A percentile compares a stretch with the other conserved stretches of the same genome.
phyloP scores from a whole-genome alignment of 1,140 invertebrate species.

The Diprion similis region DNA sequence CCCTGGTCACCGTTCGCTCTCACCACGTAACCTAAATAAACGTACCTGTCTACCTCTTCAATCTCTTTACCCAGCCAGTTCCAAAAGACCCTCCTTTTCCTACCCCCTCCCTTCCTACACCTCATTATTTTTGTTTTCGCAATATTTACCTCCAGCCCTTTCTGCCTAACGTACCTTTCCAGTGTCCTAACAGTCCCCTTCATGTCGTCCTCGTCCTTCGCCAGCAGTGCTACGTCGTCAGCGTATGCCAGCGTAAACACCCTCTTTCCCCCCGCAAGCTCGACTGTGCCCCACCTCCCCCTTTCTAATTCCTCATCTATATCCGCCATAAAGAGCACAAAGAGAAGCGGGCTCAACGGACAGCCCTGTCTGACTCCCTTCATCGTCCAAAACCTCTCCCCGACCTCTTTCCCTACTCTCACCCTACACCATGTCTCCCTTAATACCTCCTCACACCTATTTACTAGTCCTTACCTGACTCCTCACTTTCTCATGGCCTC shows the following conservation, averaged over 20 bases:
- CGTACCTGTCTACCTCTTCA: slow-evolving; percentile 14
- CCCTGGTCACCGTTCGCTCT: slow-evolving; percentile 20
- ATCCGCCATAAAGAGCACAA: slow-evolving; percentile 15
- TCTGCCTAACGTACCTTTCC: slow-evolving; percentile 15
- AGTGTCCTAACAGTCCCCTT: slow-evolving; percentile 17
- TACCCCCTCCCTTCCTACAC: slow-evolving; percentile 16
- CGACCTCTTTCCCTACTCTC: slow-evolving; percentile 10
- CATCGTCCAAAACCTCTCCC: slow-evolving; percentile 16
- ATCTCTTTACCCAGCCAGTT: slow-evolving; percentile 12
- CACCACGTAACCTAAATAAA: slow-evolving; percentile 21
- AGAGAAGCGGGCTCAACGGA: slow-evolving; percentile 19
- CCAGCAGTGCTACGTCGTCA: slow-evolving; percentile 19
- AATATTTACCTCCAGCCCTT: slow-evolving; percentile 18
- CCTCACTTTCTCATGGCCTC: no score
- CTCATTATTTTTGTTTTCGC: slow-evolving; percentile 23
- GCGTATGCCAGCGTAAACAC: not conserved
- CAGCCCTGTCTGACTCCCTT: slow-evolving; percentile 23
- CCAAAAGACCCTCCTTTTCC: slow-evolving; percentile 16
- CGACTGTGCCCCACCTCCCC: slow-evolving; percentile 14
- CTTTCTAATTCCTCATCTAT: slow-evolving; percentile 17
- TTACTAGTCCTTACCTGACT: not conserved
- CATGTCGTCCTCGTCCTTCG: slow-evolving; percentile 21
- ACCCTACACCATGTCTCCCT: slow-evolving; percentile 16
- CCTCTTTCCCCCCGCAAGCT: slow-evolving; percentile 15
- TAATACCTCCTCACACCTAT: slow-evolving; percentile 18